Evolutionary conservation across 2,113 vertebrate genomes (phyloP), one percentile per base, ranked within the genome.

Genomic region (Scytalopus superciliaris): DNA sequence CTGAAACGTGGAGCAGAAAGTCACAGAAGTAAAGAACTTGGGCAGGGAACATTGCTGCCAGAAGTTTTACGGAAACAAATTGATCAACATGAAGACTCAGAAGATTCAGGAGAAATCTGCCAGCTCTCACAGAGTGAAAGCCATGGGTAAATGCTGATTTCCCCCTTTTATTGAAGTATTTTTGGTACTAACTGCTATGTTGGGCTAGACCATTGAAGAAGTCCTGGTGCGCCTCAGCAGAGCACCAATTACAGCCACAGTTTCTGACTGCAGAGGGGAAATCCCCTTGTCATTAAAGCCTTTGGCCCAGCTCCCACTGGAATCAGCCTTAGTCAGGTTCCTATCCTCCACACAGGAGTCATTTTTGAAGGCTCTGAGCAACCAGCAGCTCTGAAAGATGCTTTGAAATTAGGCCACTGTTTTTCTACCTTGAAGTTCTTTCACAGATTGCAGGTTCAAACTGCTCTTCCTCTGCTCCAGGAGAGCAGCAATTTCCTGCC

Each of bases 1-100:
- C 86, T 95, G 92, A 78, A 97, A 96, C 1, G 25, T 35, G 53
- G 57, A 97, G 56, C 88, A 93, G 77, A 93, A 96, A 95, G 90
- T 96, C 96, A 86, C 93, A 84, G 25, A 94, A 90, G 72, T 86
- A 22, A 84, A 86, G 93, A 96, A 94, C 76, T 62, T 69, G 49
- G 37, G 39, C 44, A 91, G 37, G 15, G 31, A 88, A 86, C 4
- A 3, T 33, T 33, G 62, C 63, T 74, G 45, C 53, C 56, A 80
- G 16, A 91, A 94, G 90, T 90, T 91, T 45, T 69, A 73, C 28
- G 62, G 69, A 78, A 79, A 84, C 49, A 39, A 88, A 84, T n/a
- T 27, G 33, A 60, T 42, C 23, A 74, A 52, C 47, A 47, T 39
- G 22, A 67, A 74, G 37, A 74, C 28, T 14, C 7, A 19, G 27